Conservation (phyloP, 2,113 vertebrate species). For the Corvus cornix region DNA sequence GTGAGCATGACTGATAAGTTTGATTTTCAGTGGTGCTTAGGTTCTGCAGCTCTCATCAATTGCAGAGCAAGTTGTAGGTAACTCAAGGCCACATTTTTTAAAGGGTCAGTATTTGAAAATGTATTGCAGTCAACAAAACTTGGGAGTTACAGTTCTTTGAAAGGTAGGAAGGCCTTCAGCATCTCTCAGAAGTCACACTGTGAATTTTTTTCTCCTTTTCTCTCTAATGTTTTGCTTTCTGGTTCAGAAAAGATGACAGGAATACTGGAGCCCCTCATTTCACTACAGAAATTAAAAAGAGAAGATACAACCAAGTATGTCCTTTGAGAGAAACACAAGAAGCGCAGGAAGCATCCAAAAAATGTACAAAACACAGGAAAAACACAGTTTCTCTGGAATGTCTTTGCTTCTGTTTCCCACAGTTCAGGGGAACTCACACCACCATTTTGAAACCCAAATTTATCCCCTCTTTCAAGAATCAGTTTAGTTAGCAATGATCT, state of each 20-base stretch:
- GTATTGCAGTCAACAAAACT: conserved; percentile 15
- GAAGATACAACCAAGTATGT: background rate
- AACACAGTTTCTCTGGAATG: background rate
- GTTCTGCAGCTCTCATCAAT: conserved; percentile 17
- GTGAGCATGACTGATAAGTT: conserved; percentile 9
- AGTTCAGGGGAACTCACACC: background rate
- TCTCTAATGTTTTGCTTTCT: background rate
- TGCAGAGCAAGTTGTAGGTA: background rate
- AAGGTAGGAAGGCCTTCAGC: background rate
- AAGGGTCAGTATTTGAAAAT: background rate
- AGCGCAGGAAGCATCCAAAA: background rate
- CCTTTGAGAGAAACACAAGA: background rate
- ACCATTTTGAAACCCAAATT: background rate
- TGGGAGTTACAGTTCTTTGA: background rate
- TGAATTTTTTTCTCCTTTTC: background rate
- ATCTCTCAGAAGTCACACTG: background rate
- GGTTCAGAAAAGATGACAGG: background rate
- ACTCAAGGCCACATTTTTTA: background rate
- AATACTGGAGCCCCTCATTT: background rate
- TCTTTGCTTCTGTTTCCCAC: background rate
- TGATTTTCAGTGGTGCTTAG: conserved; percentile 35
- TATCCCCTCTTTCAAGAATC: background rate
- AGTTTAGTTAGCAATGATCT: background rate
- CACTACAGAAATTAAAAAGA: background rate
- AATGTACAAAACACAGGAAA: background rate